These are phyloP conservation scores for Bathynomus jamesi DNA, from an alignment of 1,140 invertebrate genomes.

Conservation along the genomic window DNA sequence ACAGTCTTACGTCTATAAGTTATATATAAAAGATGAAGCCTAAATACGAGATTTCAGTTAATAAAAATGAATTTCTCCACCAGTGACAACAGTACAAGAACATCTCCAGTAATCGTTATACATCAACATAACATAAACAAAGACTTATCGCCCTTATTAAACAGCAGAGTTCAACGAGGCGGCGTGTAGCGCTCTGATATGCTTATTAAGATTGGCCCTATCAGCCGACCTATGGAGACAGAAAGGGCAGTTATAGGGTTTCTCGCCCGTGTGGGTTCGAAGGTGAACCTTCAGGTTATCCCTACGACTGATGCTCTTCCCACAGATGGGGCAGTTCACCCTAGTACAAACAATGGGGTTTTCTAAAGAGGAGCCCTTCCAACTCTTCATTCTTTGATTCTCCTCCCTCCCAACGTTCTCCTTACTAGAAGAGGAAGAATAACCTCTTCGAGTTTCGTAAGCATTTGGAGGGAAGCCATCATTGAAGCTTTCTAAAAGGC, in stretches of 20 bases:
- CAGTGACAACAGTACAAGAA: too few relatives aligned
- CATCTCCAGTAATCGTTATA: too few relatives aligned
- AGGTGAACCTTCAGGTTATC: constrained; percentile 9
- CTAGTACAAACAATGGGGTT: background rate
- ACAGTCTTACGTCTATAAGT: too few relatives aligned
- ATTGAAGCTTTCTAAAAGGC: background rate
- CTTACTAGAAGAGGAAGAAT: background rate
- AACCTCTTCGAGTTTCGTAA: background rate
- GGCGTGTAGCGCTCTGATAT: constrained; percentile 20
- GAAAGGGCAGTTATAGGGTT: constrained; percentile 59
- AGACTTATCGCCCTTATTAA: too few relatives aligned
- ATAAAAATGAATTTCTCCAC: too few relatives aligned
- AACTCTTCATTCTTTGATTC: background rate
- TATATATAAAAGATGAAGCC: too few relatives aligned
- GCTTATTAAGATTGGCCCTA: constrained; percentile 29
- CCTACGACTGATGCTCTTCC: background rate
- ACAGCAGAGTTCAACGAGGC: background rate
- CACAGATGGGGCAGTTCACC: background rate
- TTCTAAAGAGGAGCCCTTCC: background rate
- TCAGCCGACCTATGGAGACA: constrained; percentile 44
- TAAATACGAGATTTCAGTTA: too few relatives aligned
- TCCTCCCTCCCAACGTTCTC: background rate
- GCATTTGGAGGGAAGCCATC: background rate
- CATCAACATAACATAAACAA: too few relatives aligned
- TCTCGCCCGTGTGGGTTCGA: constrained; percentile 58